Base-by-base conservation (phyloP, 2,888 invertebrate genomes). In the Ophion ellenae region DNA sequence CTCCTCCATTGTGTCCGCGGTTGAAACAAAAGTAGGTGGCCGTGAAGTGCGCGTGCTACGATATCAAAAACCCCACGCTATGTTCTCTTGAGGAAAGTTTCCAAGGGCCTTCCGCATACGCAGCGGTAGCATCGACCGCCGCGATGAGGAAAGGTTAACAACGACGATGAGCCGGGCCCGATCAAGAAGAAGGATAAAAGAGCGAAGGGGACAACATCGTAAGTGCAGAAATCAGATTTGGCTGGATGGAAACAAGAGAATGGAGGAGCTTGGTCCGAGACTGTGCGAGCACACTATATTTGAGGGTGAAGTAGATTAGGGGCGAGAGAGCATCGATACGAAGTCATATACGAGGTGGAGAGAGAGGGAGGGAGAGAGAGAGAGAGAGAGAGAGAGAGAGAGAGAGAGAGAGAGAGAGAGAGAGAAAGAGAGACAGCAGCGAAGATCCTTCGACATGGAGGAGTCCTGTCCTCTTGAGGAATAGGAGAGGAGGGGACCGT, bases 281-380 rank as follows among this genome's bases (percentile, higher is more conserved):
- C 90, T 89, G 89, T 84, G 14, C 17, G 91, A 91, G 91, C 90
- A 90, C 90, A 45, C 75, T 80, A 59, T 92, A 92, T 92, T 92
- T 91, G 90, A 53, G 88, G 89, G 89, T 87, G 92, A 92, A 92
- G 89, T 92, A 92, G 92, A 92, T 92, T 92, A 92, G 89, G 90
- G 45, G 24, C 6, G 28, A 32, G 7, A 28, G 28, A 70, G 17
- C 47, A 17, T 28, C 17, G 24, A 40, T 40, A 53, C 59, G 40
- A 59, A 57, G 17, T 17, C 53, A 45, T 20, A 45, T 24, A 71
- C 14, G 24, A 61, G 64, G 4, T 32, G 32, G 73, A 32, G 9
- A 24, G 24, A 40, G 17, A 47, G 45, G n/a, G 40, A 36, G 73
- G 45, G 24, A 28, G 71, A 59, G 32, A 36, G 67, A 69, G 63